Evolutionary conservation across 2,888 invertebrate species (phyloP), one percentile per base, ranked within the genome.

Genomic region (Agrotis puta): DNA sequence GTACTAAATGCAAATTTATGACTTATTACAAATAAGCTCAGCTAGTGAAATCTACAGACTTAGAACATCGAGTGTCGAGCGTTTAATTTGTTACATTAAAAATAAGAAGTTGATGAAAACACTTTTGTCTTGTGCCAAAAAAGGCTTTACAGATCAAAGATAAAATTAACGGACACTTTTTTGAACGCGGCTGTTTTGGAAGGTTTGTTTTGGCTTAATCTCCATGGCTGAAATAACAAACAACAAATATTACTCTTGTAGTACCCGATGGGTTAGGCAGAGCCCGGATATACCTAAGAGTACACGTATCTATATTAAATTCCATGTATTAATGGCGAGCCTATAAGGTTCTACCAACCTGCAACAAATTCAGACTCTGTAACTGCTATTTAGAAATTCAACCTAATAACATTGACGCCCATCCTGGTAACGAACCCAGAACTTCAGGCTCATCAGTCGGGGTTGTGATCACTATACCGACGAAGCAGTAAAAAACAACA

Each of bases 1-100:
- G 33, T 74, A 70, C 66, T 72, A 59, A 66, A 79, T 57, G 73
- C 69, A 64, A 74, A 77, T 80, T 70, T 78, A 79, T 50, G 54
- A 53, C 58, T 57, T 22, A 54, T 70, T 48, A 59, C 57, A 63
- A 74, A 70, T 62, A 68, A 70, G 56, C 43, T 70, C 53, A 58
- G 59, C 58, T 57, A 61, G 53, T 67, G 43, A 70, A 59, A 73
- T 58, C 22, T 45, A 45, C 48, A 24, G 45, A 11, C 24, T 58
- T 16, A 22, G 43, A 73, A 64, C 57, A 39, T 74, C 4, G 6
- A 3, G 3, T 43, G 39, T 74, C 4, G 6, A 3, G 3, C 48
- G 39, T n/a, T 27, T 62, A 48, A 48, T 54, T 71, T 54, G 20
- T 43, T 59, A 39, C 14, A 20, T 7, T 24, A 45, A 54, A 24